Conservation (phyloP, 2,113 vertebrate species). For the Cephalopterus ornatus region DNA sequence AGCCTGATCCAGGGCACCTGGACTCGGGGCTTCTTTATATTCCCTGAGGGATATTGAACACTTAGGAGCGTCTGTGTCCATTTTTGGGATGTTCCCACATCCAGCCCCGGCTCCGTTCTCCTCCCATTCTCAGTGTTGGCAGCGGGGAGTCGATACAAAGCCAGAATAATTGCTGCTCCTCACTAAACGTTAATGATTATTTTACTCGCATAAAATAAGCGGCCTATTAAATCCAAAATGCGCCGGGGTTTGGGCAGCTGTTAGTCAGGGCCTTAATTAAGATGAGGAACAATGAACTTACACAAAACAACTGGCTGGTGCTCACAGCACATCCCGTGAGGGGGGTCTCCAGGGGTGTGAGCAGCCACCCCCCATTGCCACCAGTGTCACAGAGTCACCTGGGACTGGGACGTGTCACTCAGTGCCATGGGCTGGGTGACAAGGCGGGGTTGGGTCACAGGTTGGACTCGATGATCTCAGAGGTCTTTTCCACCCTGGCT, state of each 20-base stretch:
- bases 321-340: accelerated
- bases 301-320: background rate
- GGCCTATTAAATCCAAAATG: conserved; percentile 32
- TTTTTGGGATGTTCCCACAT: background rate
- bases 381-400: background rate
- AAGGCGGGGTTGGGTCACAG: no score
- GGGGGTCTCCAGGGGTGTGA: background rate
- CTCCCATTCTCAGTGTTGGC: background rate
- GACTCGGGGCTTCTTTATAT: accelerated
- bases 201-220: conserved; percentile 31
- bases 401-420: no score
- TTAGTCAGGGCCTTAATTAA: conserved; percentile 19
- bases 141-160: background rate
- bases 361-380: background rate
- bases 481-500: no score
- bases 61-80: accelerated
- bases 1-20: background rate
- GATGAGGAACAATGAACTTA: background rate
- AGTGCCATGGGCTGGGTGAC: no score
- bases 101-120: background rate
- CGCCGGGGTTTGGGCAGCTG: background rate
- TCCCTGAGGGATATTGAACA: background rate
- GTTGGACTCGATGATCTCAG: no score
- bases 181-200: conserved; percentile 29
- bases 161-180: conserved; percentile 7